phyloP scores from a whole-genome alignment of 2,797 vertebrate genomes.

The Hemibagrus guttatus region DNA sequence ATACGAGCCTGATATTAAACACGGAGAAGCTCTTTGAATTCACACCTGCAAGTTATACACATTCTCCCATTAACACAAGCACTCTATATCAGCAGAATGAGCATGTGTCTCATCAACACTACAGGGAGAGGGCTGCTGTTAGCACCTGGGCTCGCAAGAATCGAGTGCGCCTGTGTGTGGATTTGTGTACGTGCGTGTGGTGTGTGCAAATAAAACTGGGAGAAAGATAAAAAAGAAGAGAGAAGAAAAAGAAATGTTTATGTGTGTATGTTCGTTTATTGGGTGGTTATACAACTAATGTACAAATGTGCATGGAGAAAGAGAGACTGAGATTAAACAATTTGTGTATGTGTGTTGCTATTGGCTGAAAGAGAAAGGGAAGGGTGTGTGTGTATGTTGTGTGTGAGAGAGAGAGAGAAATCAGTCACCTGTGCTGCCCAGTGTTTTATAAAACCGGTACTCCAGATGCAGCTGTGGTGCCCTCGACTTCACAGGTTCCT shows the following conservation, averaged over 20 bases:
- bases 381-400: neutral
- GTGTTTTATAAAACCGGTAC: constrained; percentile 97
- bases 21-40: neutral
- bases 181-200: neutral
- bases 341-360: neutral
- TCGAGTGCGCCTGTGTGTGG: neutral
- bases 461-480: constrained; percentile 97
- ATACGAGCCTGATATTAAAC: neutral
- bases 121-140: constrained; percentile 23
- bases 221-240: neutral
- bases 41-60: constrained; percentile 17
- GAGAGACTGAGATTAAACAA: neutral
- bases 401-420: too few relatives aligned
- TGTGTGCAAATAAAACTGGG: neutral
- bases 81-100: constrained; percentile 30
- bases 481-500: constrained; percentile 98
- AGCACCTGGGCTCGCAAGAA: constrained; percentile 27
- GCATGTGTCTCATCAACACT: constrained; percentile 25
- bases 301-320: neutral
- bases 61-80: constrained; percentile 23
- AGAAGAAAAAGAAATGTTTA: neutral
- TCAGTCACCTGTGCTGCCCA: constrained; percentile 88
- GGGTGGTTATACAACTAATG: neutral
- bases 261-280: neutral
- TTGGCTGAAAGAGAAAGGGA: neutral